A percentile compares a stretch with the other conserved stretches of the same genome.
phyloP scores from a whole-genome alignment of 2,113 vertebrate species.

The Charina bottae region DNA sequence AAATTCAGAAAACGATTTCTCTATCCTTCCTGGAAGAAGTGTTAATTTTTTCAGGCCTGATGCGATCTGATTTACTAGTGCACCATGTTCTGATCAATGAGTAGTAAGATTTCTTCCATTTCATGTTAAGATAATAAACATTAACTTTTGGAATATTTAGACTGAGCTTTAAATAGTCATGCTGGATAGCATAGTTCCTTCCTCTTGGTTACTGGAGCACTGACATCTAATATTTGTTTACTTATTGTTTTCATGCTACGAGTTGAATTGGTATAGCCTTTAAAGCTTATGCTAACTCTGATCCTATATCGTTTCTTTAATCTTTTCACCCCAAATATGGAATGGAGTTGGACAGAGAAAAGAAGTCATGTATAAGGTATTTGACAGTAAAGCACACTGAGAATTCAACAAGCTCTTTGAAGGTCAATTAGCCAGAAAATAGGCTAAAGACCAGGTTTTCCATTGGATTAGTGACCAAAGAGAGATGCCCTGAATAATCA shows the following conservation, averaged over 20 bases:
- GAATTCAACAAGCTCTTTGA: conserved; percentile 79
- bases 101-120: neutral
- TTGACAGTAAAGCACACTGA: conserved; percentile 72
- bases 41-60: neutral
- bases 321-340: conserved; percentile 61
- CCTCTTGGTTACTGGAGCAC: conserved; percentile 64
- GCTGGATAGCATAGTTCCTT: conserved; percentile 21
- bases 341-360: conserved; percentile 59
- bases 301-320: conserved; percentile 65
- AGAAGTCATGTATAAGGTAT: conserved; percentile 77
- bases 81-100: neutral
- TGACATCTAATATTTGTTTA: conserved; percentile 59
- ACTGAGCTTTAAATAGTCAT: conserved; percentile 43
- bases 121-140: neutral
- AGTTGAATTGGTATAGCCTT: conserved; percentile 45
- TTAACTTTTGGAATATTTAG: neutral
- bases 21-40: neutral
- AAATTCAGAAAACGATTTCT: neutral
- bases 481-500: conserved; percentile 90
- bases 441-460: conserved; percentile 77
- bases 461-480: conserved; percentile 87
- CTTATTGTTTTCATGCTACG: conserved; percentile 59
- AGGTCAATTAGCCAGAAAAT: conserved; percentile 89
- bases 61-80: neutral
- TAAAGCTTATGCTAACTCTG: conserved; percentile 59